phyloP scores from a whole-genome alignment of 1,140 invertebrate species.

The Drosophila ogumai region DNA sequence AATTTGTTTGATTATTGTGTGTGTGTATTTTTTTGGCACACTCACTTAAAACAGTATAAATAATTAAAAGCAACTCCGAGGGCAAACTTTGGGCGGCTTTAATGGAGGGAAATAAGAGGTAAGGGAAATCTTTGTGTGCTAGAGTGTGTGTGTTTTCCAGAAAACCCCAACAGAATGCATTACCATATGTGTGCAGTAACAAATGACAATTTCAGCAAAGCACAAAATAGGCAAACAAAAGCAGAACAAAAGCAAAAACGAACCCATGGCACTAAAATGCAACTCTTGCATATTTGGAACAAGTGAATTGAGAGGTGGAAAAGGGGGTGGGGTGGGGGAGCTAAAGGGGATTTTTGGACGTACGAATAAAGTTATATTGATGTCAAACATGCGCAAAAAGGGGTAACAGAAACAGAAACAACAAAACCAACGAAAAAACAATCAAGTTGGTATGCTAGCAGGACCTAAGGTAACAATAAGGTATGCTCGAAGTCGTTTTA shows the following conservation, averaged over 20 bases:
- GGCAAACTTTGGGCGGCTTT: slow-evolving; percentile 27
- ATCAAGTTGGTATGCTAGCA: slow-evolving; percentile 19
- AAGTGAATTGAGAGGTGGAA: slow-evolving; percentile 62
- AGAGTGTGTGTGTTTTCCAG: slow-evolving; percentile 18
- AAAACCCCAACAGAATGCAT: slow-evolving; percentile 59
- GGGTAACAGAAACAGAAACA: slow-evolving; percentile 22
- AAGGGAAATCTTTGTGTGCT: slow-evolving; percentile 21
- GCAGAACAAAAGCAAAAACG: slow-evolving; percentile 23
- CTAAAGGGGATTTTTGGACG: slow-evolving; percentile 3
- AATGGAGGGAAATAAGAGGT: neutral
- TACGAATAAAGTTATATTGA: slow-evolving; percentile 74
- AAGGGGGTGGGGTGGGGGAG: neutral
- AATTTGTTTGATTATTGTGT: slow-evolving; percentile 57
- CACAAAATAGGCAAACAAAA: slow-evolving; percentile 56
- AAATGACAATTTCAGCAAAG: slow-evolving; percentile 74
- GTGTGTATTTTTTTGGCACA: slow-evolving; percentile 31
- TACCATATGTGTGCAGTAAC: slow-evolving; percentile 52
- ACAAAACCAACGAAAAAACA: slow-evolving; percentile 21
- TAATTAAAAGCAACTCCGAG: slow-evolving; percentile 46
- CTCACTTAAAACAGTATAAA: slow-evolving; percentile 52
- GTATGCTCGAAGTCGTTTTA: slow-evolving; percentile 21
- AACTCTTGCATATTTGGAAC: slow-evolving; percentile 65
- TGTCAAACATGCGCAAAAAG: slow-evolving; percentile 75
- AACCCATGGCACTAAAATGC: slow-evolving; percentile 43
- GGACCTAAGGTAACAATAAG: neutral